Evolutionary conservation across 1,140 invertebrate species (phyloP).

Genomic region (Euborellia annulipes): DNA sequence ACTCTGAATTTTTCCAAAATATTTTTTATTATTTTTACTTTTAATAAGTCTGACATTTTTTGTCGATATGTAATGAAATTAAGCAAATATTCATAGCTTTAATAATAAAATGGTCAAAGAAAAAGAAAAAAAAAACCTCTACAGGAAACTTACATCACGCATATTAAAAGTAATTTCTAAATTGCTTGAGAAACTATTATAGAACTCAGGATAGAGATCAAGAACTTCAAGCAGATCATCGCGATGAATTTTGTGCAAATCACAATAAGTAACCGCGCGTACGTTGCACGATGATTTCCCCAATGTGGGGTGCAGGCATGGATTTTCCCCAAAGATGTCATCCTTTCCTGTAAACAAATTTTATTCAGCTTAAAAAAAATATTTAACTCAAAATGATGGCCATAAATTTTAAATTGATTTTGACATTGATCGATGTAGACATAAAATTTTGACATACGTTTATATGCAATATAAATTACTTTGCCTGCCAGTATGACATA

Average conservation of each 20-base stretch:
- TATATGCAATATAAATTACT: too few relatives aligned
- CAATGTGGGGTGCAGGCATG: conserved; percentile 78
- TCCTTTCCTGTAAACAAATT: conserved; percentile 79
- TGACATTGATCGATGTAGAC: not conserved
- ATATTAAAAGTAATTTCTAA: conserved; percentile 94
- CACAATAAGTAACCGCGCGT: conserved; percentile 97
- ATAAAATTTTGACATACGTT: too few relatives aligned
- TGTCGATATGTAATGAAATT: too few relatives aligned
- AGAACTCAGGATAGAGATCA: conserved; percentile 95
- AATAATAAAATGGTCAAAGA: conserved; percentile 4
- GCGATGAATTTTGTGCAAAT: conserved; percentile 92
- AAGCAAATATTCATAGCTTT: not conserved
- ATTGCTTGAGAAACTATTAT: conserved; percentile 80
- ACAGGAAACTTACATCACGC: conserved; percentile 87
- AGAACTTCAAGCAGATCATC: conserved; percentile 95
- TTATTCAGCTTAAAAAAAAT: conserved; percentile 1
- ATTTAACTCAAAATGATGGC: too few relatives aligned
- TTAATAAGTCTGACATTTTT: too few relatives aligned
- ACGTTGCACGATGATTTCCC: conserved; percentile 96
- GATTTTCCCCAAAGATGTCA: conserved; percentile 97
- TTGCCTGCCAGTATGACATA: too few relatives aligned
- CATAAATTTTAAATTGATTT: not conserved
- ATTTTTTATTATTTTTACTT: too few relatives aligned
- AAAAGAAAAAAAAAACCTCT: conserved; percentile 3
- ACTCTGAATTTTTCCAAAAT: too few relatives aligned